phyloP scores from a whole-genome alignment of 35 echinoderm and acorn worm genomes.

The Heliocidaris tuberculata region DNA sequence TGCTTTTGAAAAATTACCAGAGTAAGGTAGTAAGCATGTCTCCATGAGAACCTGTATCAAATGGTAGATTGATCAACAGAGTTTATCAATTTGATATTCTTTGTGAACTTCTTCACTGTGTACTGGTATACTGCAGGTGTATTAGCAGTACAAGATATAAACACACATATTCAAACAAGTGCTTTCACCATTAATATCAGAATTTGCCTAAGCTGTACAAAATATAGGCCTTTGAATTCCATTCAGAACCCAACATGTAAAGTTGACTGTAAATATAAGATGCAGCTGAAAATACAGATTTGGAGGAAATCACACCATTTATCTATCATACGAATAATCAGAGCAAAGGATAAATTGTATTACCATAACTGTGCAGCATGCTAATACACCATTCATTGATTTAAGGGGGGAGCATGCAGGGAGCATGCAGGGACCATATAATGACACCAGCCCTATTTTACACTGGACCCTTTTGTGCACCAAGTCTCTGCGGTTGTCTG shows the following conservation, averaged over 20 bases:
- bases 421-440: neutral
- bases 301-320: neutral
- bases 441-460: constrained; percentile 22
- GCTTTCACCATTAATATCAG: no score
- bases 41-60: neutral
- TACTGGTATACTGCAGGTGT: no score
- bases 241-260: neutral
- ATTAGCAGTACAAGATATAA: no score
- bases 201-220: neutral
- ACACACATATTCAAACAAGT: no score
- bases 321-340: neutral
- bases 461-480: constrained; percentile 15
- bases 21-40: neutral
- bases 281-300: neutral
- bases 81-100: no score
- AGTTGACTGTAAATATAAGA: neutral
- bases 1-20: neutral
- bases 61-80: no score
- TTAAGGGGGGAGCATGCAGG: neutral
- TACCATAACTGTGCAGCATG: neutral
- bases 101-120: no score
- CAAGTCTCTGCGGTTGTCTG: constrained; percentile 41
- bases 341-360: neutral
- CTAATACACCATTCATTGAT: neutral
- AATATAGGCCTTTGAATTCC: neutral